These are phyloP conservation scores for Nephila pilipes DNA, from an alignment of 1,140 invertebrate species.

Conservation along the genomic window DNA sequence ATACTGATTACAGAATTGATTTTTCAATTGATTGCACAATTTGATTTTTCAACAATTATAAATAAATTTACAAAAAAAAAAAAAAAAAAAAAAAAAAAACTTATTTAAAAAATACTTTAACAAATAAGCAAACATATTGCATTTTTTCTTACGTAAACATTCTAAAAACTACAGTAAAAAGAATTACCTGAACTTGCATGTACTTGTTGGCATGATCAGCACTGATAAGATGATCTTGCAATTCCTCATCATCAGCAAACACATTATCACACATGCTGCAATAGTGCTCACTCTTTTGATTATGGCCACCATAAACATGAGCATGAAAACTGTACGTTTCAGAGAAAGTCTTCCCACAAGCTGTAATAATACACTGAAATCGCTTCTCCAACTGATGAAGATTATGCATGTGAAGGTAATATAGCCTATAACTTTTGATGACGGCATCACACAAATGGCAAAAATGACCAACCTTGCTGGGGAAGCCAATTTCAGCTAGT, in stretches of 20 bases:
- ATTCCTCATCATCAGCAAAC: constrained; percentile 78
- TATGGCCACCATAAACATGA: constrained; percentile 74
- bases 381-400: constrained; percentile 79
- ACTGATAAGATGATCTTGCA: constrained; percentile 78
- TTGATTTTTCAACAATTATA: no score
- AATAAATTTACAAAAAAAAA: no score
- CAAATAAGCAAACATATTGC: no score
- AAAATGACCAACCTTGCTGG: constrained; percentile 79
- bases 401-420: constrained; percentile 79
- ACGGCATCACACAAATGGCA: constrained; percentile 79
- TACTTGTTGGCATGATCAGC: constrained; percentile 79
- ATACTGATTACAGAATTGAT: no score
- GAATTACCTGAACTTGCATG: constrained; percentile 77
- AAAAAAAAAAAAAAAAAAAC: no score
- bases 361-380: constrained; percentile 79
- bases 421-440: constrained; percentile 79
- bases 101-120: no score
- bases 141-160: no score
- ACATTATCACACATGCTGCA: constrained; percentile 79
- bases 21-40: no score
- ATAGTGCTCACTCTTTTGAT: constrained; percentile 77
- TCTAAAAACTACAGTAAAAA: no score
- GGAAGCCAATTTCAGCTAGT: constrained; percentile 78
- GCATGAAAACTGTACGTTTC: constrained; percentile 77
- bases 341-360: constrained; percentile 78